These are phyloP conservation scores for Nasonovia ribisnigri DNA, from an alignment of 2,888 invertebrate genomes.

Conservation along the genomic window DNA sequence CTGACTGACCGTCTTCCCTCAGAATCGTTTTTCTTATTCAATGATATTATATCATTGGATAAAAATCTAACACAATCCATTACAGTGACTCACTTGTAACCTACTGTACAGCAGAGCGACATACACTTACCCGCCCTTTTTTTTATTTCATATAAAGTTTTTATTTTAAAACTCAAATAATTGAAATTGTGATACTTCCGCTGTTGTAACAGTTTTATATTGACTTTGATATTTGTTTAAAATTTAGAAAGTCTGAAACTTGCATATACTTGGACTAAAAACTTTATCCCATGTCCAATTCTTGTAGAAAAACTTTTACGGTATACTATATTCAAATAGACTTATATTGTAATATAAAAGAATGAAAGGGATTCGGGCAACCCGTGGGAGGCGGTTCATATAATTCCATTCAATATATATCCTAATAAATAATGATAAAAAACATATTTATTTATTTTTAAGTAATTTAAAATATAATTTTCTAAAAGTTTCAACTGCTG, in stretches of 20 bases:
- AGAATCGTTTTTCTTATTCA: too few species aligned
- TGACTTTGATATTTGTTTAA: constrained; percentile 13
- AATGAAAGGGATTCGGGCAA: not conserved
- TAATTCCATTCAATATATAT: constrained; percentile 1
- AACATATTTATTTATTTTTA: constrained; percentile 14
- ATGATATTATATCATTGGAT: too few species aligned
- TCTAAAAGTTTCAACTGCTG: constrained; percentile 30
- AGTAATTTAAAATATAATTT: constrained; percentile 22
- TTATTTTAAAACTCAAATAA: not conserved
- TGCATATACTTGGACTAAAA: not conserved
- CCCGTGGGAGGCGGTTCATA: not conserved
- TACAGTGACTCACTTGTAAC: too few species aligned
- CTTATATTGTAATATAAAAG: constrained; percentile 5
- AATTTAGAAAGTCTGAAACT: constrained; percentile 19
- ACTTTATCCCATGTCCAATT: constrained; percentile 14
- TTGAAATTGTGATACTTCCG: not conserved
- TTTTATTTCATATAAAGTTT: not conserved
- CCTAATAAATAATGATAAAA: not conserved
- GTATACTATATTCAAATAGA: constrained; percentile 32
- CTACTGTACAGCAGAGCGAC: too few species aligned
- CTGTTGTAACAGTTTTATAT: constrained; percentile 15
- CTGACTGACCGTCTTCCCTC: too few species aligned
- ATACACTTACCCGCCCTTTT: too few species aligned
- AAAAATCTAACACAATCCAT: too few species aligned
- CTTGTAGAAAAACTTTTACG: constrained; percentile 18